Evolutionary conservation across 2,113 vertebrate genomes (phyloP).

Genomic region (Motacilla tschutschensis): DNA sequence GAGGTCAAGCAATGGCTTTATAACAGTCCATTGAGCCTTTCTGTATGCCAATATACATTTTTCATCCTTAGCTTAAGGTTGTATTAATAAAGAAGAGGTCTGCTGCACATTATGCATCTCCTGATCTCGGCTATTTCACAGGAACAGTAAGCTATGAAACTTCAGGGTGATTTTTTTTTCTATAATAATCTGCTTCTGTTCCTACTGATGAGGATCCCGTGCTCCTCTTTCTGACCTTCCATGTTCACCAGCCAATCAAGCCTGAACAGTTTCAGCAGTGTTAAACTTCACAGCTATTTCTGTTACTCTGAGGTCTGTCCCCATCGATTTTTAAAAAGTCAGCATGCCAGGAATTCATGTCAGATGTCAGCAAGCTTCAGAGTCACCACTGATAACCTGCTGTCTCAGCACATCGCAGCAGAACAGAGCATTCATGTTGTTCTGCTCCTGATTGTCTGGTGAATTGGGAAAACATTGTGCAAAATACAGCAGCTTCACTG

Average conservation of each 20-base stretch:
- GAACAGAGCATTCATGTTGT: constrained; percentile 48
- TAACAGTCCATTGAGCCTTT: constrained; percentile 41
- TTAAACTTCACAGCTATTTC: constrained; percentile 71
- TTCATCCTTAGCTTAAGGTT: constrained; percentile 67
- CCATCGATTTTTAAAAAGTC: constrained; percentile 68
- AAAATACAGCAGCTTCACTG: constrained; percentile 60
- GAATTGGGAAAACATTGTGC: constrained; percentile 71
- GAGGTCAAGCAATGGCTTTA: constrained; percentile 44
- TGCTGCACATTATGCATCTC: constrained; percentile 65
- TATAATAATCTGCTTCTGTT: constrained; percentile 64
- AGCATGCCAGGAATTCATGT: constrained; percentile 72
- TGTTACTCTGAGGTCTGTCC: constrained; percentile 68
- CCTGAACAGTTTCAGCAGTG: constrained; percentile 51
- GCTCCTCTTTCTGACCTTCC: constrained; percentile 64
- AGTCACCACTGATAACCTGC: constrained; percentile 65
- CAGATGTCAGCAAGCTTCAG: constrained; percentile 70
- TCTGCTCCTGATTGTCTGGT: constrained; percentile 68
- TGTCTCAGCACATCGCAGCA: constrained; percentile 67
- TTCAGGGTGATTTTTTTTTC: constrained; percentile 48
- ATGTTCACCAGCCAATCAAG: constrained; percentile 64
- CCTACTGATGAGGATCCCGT: constrained; percentile 64
- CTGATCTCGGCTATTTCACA: constrained; percentile 47
- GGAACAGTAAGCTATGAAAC: constrained; percentile 61
- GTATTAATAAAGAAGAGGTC: constrained; percentile 68
- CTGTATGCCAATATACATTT: constrained; percentile 46